Evolutionary conservation across 2,888 invertebrate genomes (phyloP).

Genomic region (Leptopterna dolabrata): DNA sequence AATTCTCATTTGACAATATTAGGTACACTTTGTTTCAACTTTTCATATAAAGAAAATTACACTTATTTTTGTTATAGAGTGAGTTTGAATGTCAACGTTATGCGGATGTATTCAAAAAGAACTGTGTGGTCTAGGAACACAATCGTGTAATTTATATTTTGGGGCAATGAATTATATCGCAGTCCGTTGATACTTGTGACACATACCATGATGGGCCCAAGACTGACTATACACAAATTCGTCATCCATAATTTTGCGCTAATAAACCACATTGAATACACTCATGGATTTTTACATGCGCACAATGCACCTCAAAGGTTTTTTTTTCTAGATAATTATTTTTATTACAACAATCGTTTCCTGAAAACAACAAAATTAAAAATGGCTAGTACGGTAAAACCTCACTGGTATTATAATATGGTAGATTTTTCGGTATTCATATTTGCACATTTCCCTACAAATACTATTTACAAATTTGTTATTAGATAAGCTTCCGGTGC

Average conservation of each 20-base stretch:
- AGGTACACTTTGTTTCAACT: not conserved
- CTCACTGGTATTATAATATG: not conserved
- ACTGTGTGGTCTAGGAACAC: not conserved
- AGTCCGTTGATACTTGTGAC: too few species aligned
- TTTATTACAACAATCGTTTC: not conserved
- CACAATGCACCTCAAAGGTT: not conserved
- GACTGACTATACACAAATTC: too few species aligned
- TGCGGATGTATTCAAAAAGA: not conserved
- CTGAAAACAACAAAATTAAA: conserved; percentile 1
- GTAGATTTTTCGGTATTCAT: conserved; percentile 12
- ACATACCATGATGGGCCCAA: too few species aligned
- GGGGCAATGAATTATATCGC: too few species aligned
- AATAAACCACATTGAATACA: too few species aligned
- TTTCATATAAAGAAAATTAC: not conserved
- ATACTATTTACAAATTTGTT: conserved; percentile 56
- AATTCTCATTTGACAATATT: not conserved
- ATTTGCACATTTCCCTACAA: conserved; percentile 58
- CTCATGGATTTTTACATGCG: too few species aligned
- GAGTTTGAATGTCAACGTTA: not conserved
- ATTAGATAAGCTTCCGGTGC: conserved; percentile 53
- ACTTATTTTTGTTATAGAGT: not conserved
- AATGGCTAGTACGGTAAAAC: not conserved
- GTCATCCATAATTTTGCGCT: too few species aligned
- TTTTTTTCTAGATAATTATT: not conserved
- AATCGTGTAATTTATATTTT: not conserved